phyloP scores from a whole-genome alignment of 2,888 invertebrate genomes.

The Parnassius smintheus region DNA sequence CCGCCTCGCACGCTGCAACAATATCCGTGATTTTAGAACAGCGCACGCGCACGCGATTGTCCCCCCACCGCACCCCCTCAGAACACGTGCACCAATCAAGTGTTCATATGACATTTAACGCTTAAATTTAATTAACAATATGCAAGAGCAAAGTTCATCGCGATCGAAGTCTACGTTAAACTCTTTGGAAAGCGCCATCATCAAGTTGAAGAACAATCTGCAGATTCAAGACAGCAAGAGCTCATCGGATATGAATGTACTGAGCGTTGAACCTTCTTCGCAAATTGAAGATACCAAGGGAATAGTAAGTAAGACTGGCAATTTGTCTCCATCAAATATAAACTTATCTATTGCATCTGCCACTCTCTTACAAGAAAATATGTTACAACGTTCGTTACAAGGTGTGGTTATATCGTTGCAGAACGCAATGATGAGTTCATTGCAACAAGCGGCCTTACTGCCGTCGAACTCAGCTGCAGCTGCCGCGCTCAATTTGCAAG shows the following conservation, averaged over 20 bases:
- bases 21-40: constrained; percentile 45
- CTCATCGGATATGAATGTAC: constrained; percentile 62
- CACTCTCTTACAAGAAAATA: constrained; percentile 82
- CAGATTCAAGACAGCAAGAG: constrained; percentile 75
- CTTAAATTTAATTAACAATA: constrained; percentile 43
- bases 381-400: constrained; percentile 87
- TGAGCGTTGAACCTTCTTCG: constrained; percentile 61
- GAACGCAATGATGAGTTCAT: constrained; percentile 91
- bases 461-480: constrained; percentile 92
- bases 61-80: constrained; percentile 57
- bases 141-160: constrained; percentile 78
- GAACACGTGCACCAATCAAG: constrained; percentile 57
- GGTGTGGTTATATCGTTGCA: constrained; percentile 91
- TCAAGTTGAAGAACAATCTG: constrained; percentile 76
- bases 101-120: constrained; percentile 41
- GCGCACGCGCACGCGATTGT: constrained; percentile 71
- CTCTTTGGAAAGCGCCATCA: constrained; percentile 77
- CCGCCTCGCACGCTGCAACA: constrained; percentile 69
- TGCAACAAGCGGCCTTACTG: constrained; percentile 91
- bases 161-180: constrained; percentile 72
- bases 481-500: constrained; percentile 91
- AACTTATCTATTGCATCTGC: constrained; percentile 81
- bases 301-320: constrained; percentile 70
- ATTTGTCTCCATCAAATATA: constrained; percentile 62
- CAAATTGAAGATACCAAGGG: constrained; percentile 55